Evolutionary conservation across 1,140 invertebrate species (phyloP), one percentile per base, ranked within the genome.

Genomic region (Leptinotarsa defecta): DNA sequence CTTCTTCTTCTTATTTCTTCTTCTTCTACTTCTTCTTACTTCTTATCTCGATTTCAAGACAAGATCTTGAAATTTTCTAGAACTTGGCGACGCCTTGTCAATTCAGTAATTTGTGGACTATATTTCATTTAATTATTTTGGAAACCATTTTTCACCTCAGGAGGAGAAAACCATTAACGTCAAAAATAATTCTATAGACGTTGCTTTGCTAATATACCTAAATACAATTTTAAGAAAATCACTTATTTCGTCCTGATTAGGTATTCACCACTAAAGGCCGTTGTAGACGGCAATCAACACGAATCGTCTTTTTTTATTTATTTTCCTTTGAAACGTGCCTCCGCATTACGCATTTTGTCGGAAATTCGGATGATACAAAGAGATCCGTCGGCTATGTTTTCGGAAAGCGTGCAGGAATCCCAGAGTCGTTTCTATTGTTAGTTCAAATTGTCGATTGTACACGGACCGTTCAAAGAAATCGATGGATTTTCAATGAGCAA

Each of bases 361-460:
- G 52, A 57, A 57, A 57, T 57, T 57, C 52, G 17, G 52, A 57
- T 17, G n/a, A 17, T 19, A 17, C 52, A 57, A 57, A 57, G 52
- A 57, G 52, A 43, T 43, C 34, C 52, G 52, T 57, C n/a, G 52
- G 52, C 52, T 4, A 57, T 11, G 52, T 57, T 57, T 57, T 57
- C 52, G n/a, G 52, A 57, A 57, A 57, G n/a, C 52, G 52, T 57
- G 52, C n/a, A 19, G 52, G 52, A 57, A 57, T 57, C 13, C 52
- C 15, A 57, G 15, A 5, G 52, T n/a, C 52, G 52, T 57, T 19
- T 57, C 52, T 57, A 57, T 57, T 57, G 52, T 57, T 57, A 57
- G 17, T 57, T 57, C n/a, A 17, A 57, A 57, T 57, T 3, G 52
- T 57, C 52, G 3, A 57, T 57, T 57, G 52, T 57, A 57, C 34